Conservation (phyloP, 2,113 vertebrate species). For the Datnioides undecimradiatus region DNA sequence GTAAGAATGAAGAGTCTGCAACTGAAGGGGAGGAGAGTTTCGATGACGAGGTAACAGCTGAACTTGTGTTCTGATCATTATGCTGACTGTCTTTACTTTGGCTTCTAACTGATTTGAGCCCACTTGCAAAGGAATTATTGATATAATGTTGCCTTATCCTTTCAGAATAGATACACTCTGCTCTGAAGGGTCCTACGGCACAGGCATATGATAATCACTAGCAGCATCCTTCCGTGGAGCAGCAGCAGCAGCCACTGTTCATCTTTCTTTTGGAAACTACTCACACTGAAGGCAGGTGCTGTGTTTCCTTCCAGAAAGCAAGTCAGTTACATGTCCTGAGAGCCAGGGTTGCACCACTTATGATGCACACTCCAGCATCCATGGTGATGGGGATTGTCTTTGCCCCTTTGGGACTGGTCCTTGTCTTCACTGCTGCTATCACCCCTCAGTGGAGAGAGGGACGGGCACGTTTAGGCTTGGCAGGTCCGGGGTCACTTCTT, state of each 20-base stretch:
- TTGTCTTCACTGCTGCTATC: constrained; percentile 86
- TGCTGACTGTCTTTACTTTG: background rate
- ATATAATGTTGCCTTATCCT: background rate
- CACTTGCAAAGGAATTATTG: background rate
- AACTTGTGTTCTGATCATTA: background rate
- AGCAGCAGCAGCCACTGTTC: background rate
- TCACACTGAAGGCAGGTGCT: background rate
- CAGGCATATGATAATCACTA: background rate
- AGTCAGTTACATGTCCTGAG: background rate
- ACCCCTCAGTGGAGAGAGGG: constrained; percentile 87
- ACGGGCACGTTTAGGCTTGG: constrained; percentile 70
- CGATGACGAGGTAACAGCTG: constrained; percentile 23
- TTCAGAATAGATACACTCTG: background rate
- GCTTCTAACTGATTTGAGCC: background rate
- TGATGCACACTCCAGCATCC: constrained; percentile 84
- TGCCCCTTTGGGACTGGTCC: constrained; percentile 84
- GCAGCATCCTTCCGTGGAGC: background rate
- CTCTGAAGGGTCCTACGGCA: background rate
- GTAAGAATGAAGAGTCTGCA: constrained; percentile 33
- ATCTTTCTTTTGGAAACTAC: constrained; percentile 7
- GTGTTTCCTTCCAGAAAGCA: background rate
- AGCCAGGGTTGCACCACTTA: background rate
- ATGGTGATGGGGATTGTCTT: constrained; percentile 87
- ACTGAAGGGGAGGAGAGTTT: constrained; percentile 4
- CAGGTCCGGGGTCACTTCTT: constrained; percentile 49